These are phyloP conservation scores for Polypterus senegalus DNA, from an alignment of 2,113 vertebrate genomes.

Conservation along the genomic window DNA sequence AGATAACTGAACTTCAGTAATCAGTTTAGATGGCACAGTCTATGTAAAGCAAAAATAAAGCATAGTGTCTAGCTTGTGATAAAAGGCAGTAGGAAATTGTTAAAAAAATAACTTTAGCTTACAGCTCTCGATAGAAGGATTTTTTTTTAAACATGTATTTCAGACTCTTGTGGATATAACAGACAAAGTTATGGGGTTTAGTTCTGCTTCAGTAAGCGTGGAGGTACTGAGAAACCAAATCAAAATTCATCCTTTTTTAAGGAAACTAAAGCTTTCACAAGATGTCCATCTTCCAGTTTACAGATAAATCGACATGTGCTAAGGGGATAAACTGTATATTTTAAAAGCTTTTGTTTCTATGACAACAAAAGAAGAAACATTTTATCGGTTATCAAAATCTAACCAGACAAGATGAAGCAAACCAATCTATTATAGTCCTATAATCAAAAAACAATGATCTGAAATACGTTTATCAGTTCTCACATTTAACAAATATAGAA, in stretches of 20 bases:
- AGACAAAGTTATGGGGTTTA: slow-evolving; percentile 35
- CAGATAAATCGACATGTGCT: slow-evolving; percentile 67
- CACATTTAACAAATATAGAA: no score
- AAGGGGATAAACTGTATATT: slow-evolving; percentile 66
- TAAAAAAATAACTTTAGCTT: no score
- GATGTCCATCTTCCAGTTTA: slow-evolving; percentile 50
- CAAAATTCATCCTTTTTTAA: slow-evolving; percentile 52
- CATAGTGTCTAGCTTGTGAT: no score
- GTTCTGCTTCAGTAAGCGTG: slow-evolving; percentile 32
- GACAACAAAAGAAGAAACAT: slow-evolving; percentile 63
- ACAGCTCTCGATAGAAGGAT: no score
- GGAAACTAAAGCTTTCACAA: slow-evolving; percentile 48
- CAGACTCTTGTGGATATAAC: not conserved
- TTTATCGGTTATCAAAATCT: slow-evolving; percentile 68
- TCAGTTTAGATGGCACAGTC: no score
- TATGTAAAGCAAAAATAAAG: no score
- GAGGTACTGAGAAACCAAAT: slow-evolving; percentile 44
- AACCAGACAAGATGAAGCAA: slow-evolving; percentile 25
- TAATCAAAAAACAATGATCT: no score
- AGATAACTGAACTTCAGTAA: no score
- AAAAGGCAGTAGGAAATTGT: no score
- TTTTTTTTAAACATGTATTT: no score
- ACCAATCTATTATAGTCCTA: no score
- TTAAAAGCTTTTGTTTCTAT: slow-evolving; percentile 64
- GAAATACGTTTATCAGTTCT: no score